Evolutionary conservation across 2,888 invertebrate genomes (phyloP), one percentile per base, ranked within the genome.

Genomic region (Stegophylla sp.): DNA sequence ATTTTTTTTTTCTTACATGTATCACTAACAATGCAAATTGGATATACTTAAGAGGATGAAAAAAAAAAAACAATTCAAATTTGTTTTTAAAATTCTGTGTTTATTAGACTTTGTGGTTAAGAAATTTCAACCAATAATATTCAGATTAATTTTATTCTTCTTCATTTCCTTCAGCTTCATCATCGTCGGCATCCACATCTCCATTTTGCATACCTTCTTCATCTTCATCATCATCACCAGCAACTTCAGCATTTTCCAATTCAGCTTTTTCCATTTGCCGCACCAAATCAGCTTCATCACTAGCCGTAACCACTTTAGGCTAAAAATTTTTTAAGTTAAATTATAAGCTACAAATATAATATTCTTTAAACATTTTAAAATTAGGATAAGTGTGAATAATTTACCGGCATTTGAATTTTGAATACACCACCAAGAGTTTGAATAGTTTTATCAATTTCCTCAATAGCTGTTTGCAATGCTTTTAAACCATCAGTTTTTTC

Each of bases 291-390:
- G 96, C 96, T 87, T 99, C 99, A 87, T 99, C 99, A 23, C 95
- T 93, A 77, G 98, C 98, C 0, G 99, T 98, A 43, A 99, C 98
- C 83, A 99, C 97, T 89, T 98, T 97, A 64, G 98, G 97, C 92
- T 94, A 86, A 0, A 86, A 86, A 82, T 86, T 0, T 86, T 85
- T 82, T 1, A 34, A 34, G 34, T 34, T 5, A 34, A 34, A 34
- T 34, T 34, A 34, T 5, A 34, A 34, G 34, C 34, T 5, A 34
- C 34, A 5, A 34, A 34, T 34, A 5, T 34, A n/a, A 3, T 34
- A 34, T 34, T 34, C 34, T 34, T n/a, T 41, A 5, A 53, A 0
- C 1, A n/a, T 43, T 51, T 0, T 20, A 56, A 48, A 41, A 41
- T 48, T 15, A 34, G 1, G 23, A 43, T 28, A 64, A 64, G 53